Percentiles rank a stretch among this genome's conserved stretches.
phyloP scores from a whole-genome alignment of 2,888 invertebrate genomes.

The Oscheius myriophilus region DNA sequence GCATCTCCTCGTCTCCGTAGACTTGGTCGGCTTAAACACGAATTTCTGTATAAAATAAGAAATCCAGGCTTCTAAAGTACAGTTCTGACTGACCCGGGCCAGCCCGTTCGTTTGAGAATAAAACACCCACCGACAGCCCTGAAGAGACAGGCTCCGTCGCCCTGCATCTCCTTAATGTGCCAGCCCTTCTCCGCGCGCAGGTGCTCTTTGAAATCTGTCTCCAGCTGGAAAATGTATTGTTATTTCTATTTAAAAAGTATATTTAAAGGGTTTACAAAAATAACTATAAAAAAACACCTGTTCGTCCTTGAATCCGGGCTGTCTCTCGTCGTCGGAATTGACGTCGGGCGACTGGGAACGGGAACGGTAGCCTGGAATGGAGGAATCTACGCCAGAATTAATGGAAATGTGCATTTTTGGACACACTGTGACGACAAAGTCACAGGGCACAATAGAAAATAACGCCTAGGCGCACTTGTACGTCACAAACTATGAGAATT shows the following conservation, averaged over 20 bases:
- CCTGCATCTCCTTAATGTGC: constrained; percentile 83
- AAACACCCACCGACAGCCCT: constrained; percentile 79
- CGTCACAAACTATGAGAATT: no score
- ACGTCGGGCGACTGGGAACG: constrained; percentile 27
- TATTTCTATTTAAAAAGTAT: not conserved
- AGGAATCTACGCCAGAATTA: not conserved
- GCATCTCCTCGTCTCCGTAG: constrained; percentile 90
- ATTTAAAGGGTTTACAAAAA: not conserved
- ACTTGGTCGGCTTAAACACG: constrained; percentile 81
- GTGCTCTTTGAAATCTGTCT: constrained; percentile 79
- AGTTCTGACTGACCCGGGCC: no score
- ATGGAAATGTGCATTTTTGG: not conserved
- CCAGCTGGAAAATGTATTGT: constrained; percentile 65
- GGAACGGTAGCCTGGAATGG: constrained; percentile 19
- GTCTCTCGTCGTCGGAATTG: constrained; percentile 28
- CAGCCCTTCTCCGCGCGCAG: constrained; percentile 81
- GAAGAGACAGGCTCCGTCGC: constrained; percentile 89
- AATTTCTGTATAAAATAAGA: no score
- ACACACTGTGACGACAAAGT: no score
- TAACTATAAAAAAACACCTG: not conserved
- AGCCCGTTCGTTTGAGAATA: no score
- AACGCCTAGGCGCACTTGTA: no score
- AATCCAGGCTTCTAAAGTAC: no score
- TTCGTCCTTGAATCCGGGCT: constrained; percentile 15
- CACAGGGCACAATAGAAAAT: no score